Conservation (phyloP, 2,888 invertebrate species). For the Crematogaster levior region DNA sequence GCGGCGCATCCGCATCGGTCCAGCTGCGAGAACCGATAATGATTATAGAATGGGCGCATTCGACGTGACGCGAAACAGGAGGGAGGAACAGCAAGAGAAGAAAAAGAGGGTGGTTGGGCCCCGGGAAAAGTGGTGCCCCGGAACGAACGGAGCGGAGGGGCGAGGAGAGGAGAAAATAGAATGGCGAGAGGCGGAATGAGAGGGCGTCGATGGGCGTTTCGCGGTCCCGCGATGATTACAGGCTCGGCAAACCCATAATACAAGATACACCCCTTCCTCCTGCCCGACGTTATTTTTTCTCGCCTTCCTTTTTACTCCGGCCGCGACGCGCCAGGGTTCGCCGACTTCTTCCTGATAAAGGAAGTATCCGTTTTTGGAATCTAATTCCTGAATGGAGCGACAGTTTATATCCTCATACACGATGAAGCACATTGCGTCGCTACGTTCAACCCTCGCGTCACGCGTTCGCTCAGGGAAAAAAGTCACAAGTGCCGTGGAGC, state of each 20-base stretch:
- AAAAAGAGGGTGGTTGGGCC: slow-evolving; percentile 56
- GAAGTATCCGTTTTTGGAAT: neutral
- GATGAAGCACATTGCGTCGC: neutral
- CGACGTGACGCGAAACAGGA: slow-evolving; percentile 59
- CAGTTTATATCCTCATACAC: no score
- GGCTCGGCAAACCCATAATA: slow-evolving; percentile 85
- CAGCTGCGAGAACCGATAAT: slow-evolving; percentile 76
- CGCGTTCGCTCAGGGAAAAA: neutral
- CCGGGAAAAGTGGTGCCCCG: slow-evolving; percentile 70
- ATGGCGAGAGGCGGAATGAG: slow-evolving; percentile 72
- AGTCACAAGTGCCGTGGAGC: neutral
- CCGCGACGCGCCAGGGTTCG: slow-evolving; percentile 4
- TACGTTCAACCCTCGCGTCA: neutral
- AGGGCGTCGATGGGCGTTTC: slow-evolving; percentile 84
- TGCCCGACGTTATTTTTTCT: slow-evolving; percentile 72
- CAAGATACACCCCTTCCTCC: slow-evolving; percentile 79
- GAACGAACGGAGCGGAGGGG: slow-evolving; percentile 68
- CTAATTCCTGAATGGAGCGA: slow-evolving; percentile 1
- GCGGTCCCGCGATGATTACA: slow-evolving; percentile 85
- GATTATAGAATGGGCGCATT: slow-evolving; percentile 78
- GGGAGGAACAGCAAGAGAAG: slow-evolving; percentile 48
- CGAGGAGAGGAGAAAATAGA: slow-evolving; percentile 75
- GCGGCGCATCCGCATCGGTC: neutral
- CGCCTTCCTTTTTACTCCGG: slow-evolving; percentile 62
- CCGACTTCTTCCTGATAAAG: neutral